phyloP scores from a whole-genome alignment of 2,113 vertebrate species.

The Aix galericulata region DNA sequence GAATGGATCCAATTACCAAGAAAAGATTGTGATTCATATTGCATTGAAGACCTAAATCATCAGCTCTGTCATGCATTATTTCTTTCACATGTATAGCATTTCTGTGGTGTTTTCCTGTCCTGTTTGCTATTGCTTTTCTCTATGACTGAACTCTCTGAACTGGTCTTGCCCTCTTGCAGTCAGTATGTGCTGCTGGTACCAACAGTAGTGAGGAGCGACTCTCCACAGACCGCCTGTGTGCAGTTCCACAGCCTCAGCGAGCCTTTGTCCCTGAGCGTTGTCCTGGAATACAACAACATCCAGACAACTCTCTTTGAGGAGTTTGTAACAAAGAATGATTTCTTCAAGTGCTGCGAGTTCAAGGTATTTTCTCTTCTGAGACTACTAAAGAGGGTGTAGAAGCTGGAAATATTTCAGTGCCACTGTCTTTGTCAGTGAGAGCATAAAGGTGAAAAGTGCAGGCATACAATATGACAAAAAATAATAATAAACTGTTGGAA shows the following conservation, averaged over 20 bases:
- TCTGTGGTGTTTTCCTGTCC: background rate
- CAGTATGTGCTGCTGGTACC: conserved; percentile 71
- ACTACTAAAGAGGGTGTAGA: background rate
- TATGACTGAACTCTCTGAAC: background rate
- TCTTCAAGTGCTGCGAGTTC: conserved; percentile 65
- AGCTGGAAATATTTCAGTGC: background rate
- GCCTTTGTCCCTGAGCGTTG: background rate
- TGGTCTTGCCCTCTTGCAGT: background rate
- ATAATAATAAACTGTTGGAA: background rate
- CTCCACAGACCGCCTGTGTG: conserved; percentile 38
- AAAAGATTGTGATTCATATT: background rate
- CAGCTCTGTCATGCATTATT: background rate
- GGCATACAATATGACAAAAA: background rate
- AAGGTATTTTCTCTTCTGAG: conserved; percentile 45
- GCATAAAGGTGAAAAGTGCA: background rate
- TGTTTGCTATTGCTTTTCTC: background rate
- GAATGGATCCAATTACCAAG: background rate
- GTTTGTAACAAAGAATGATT: background rate
- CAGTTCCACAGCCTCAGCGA: conserved; percentile 52
- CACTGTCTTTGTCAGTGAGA: background rate
- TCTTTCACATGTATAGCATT: accelerated
- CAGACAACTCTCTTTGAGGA: conserved; percentile 33
- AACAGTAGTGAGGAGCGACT: background rate
- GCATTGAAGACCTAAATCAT: background rate
- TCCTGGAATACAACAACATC: conserved; percentile 19